Evolutionary conservation across 2,888 invertebrate genomes (phyloP), one percentile per base, ranked within the genome.

Genomic region (Cerastoderma edule): DNA sequence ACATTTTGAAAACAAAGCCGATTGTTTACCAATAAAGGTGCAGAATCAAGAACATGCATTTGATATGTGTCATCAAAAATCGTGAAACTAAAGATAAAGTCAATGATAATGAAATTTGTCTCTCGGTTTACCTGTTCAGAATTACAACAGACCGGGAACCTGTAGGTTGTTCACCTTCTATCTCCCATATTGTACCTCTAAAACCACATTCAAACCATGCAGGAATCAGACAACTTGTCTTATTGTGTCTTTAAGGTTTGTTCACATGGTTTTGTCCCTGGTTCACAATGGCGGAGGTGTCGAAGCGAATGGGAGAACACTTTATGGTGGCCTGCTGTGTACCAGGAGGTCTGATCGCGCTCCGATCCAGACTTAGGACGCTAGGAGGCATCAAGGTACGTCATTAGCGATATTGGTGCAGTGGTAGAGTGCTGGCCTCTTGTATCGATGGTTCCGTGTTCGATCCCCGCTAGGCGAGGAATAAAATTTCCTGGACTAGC

Each of bases 361-460:
- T 57, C 1, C 27, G 57, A 19, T 4, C 57, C 27, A 30, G 57
- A 28, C 10, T 32, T 16, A 13, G 57, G 19, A 57, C 57, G 4
- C n/a, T 57, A n/a, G 57, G 57, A n/a, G 57, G 57, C 1, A 57
- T 57, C 6, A 57, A 57, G 57, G 57, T 57, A 32, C n/a, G n/a
- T n/a, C n/a, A n/a, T n/a, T n/a, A n/a, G n/a, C n/a, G n/a, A n/a
- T n/a, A n/a, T n/a, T n/a, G n/a, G n/a, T n/a, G n/a, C n/a, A n/a
- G n/a, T n/a, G n/a, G n/a, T n/a, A 57, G 2, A 13, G 13, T 53
- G 13, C 6, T 50, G 8, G 8, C 16, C 39, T 39, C 16, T 16
- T 39, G 16, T 39, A 39, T 10, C 16, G 39, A 16, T 39, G 16
- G 8, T 39, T 39, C 16, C 39, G 16, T 16, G 39, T 39, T n/a